These are phyloP conservation scores for Lagopus muta DNA, from an alignment of 2,113 vertebrate genomes.

Conservation along the genomic window DNA sequence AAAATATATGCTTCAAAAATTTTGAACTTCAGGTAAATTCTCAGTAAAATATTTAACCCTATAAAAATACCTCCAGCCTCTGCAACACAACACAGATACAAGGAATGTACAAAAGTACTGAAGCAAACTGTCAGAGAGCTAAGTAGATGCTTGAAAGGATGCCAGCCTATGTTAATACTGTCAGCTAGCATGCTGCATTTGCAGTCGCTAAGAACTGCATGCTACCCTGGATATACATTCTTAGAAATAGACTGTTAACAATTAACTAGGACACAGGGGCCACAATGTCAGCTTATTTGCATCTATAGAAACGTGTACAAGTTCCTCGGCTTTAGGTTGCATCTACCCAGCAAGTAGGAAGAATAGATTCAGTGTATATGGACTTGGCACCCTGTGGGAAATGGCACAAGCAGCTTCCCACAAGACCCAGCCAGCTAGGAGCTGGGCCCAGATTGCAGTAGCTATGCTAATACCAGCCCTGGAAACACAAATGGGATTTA, in stretches of 20 bases:
- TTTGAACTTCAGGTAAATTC: not conserved
- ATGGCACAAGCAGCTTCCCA: not conserved
- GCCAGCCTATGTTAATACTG: not conserved
- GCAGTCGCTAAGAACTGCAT: not conserved
- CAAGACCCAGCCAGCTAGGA: not conserved
- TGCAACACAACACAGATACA: not conserved
- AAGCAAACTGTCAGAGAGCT: not conserved
- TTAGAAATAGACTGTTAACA: conserved; percentile 46
- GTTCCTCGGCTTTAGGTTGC: not conserved
- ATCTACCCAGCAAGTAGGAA: not conserved
- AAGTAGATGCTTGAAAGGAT: not conserved
- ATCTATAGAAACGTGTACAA: not conserved
- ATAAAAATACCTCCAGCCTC: not conserved
- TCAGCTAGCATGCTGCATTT: conserved; percentile 8
- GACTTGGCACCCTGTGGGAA: not conserved
- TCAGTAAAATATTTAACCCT: not conserved
- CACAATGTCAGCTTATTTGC: rapidly evolving
- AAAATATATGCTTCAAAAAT: not conserved
- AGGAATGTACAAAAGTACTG: not conserved
- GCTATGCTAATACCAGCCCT: not conserved
- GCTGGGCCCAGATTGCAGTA: not conserved
- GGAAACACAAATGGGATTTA: rapidly evolving
- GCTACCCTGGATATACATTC: not conserved
- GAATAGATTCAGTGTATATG: not conserved
- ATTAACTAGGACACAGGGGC: not conserved